Evolutionary conservation across 2,113 vertebrate species (phyloP), one percentile per base, ranked within the genome.

Genomic region (rabbit (Oryctolagus cuniculus)): DNA sequence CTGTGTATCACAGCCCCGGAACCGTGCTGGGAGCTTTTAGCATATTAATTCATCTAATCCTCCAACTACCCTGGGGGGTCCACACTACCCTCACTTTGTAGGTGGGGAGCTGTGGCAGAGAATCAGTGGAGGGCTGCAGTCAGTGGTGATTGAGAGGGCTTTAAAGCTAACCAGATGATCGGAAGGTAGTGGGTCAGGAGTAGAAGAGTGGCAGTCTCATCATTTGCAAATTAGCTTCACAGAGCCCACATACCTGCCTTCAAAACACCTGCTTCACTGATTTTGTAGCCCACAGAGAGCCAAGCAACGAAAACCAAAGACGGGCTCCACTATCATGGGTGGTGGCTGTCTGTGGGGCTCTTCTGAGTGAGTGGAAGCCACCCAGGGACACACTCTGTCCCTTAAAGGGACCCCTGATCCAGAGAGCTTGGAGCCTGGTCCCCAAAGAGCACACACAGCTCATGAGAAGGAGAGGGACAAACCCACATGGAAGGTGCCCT

Each of bases 161-260:
- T 87, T 80, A 58, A 86, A 89, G 12, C 66, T 67, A 29, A 67
- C 66, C 29, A 88, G 34, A 51, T 55, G 27, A 78, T 95, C 80
- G 69, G 70, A 83, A 81, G 36, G 84, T 44, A 5, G 10, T 21
- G 4, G 8, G 27, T 25, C 63, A 63, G 51, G 22, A 0, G 31
- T 63, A 72, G 91, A 78, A 84, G 81, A 75, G 16, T 67, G n/a
- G 75, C 55, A 75, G 34, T 9, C 12, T 44, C 87, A 63, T 66
- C 7, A n/a, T 89, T 97, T 83, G 74, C 58, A 92, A 84, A 58
- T 61, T 17, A 72, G 13, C 88, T 97, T 97, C 66, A 82, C 77
- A 93, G 49, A 69, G 9, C 2, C 22, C n/a, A 72, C 83, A 86
- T 90, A 27, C 72, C 15, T 77, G 17, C 74, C 83, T 80, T 77